Evolutionary conservation across 2,797 vertebrate species (phyloP), one percentile per base, ranked within the genome.

Genomic region (Gymnoscopelus microlampas): DNA sequence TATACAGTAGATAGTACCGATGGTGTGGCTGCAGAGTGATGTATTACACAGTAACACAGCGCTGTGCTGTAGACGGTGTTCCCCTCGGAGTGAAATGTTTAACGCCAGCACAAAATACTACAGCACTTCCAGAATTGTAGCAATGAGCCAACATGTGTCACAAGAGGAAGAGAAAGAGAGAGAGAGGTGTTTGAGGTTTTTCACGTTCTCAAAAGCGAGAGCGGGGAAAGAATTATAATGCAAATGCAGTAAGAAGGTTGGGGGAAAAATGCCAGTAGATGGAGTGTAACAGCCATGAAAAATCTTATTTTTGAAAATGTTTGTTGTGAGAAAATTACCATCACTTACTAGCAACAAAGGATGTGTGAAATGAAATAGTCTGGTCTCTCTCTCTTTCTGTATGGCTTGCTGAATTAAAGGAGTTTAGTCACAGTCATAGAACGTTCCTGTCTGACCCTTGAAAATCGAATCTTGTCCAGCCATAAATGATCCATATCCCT

Each of bases 31-130:
- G 84, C 76, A 78, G 74, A 23, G 71, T 79, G 73, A 66, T 79
- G 86, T 0, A 76, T 86, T 85, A 87, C 85, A 89, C 70, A 77
- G 84, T 85, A 90, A 88, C 78, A 86, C 86, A 87, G 80, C 85
- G 83, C 80, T 9, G 73, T 71, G 76, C 78, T 69, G 78, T 63
- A 68, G 39, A 44, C 7, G 9, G 71, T 79, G 70, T 50, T 70
- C 54, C 73, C 39, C 68, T 73, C 54, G 35, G 11, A 23, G 47
- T 68, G 63, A 76, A 65, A 68, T 63, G 23, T 9, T 24, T 24
- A 57, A 70, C 14, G 58, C 13, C 73, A 81, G 82, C 69, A 74
- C 63, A 19, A 53, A 19, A 53, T 66, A 69, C 76, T 77, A 79
- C 81, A 83, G 84, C 86, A 85, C 69, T 85, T 68, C 47, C 3